These are phyloP conservation scores for Ectobius pallidus DNA, from an alignment of 2,888 invertebrate genomes.

Conservation along the genomic window DNA sequence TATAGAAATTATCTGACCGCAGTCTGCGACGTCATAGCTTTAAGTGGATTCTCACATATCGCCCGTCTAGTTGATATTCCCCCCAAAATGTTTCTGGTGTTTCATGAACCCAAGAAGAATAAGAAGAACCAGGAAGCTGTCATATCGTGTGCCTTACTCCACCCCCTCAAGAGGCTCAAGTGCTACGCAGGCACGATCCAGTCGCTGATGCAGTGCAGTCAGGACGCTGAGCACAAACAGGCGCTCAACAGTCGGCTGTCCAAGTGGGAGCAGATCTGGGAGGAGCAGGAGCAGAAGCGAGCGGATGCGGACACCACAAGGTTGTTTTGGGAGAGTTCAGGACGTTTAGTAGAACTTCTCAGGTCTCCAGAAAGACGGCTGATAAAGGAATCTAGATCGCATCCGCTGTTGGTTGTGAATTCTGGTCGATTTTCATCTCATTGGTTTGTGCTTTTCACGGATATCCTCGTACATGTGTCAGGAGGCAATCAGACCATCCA, in stretches of 20 bases:
- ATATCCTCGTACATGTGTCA: conserved; percentile 76
- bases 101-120: conserved; percentile 63
- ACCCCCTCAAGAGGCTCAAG: conserved; percentile 66
- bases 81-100: conserved; percentile 61
- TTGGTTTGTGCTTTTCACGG: conserved; percentile 82
- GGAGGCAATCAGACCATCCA: conserved; percentile 70
- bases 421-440: conserved; percentile 77
- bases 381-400: conserved; percentile 75
- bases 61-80: conserved; percentile 67
- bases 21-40: conserved; percentile 74
- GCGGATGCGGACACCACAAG: conserved; percentile 73
- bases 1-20: conserved; percentile 74
- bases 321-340: conserved; percentile 75
- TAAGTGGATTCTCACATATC: conserved; percentile 72
- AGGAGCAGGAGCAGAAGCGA: conserved; percentile 62
- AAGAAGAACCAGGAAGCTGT: conserved; percentile 52
- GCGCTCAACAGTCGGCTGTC: conserved; percentile 58
- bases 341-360: conserved; percentile 67
- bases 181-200: conserved; percentile 68
- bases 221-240: conserved; percentile 53
- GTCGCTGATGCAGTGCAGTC: conserved; percentile 47
- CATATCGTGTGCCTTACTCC: conserved; percentile 64
- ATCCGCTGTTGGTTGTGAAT: conserved; percentile 71
- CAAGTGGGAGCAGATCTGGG: conserved; percentile 68
- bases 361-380: conserved; percentile 73